Evolutionary conservation across 2,113 vertebrate species (phyloP), one percentile per base, ranked within the genome.

Genomic region (Scolopax mira): DNA sequence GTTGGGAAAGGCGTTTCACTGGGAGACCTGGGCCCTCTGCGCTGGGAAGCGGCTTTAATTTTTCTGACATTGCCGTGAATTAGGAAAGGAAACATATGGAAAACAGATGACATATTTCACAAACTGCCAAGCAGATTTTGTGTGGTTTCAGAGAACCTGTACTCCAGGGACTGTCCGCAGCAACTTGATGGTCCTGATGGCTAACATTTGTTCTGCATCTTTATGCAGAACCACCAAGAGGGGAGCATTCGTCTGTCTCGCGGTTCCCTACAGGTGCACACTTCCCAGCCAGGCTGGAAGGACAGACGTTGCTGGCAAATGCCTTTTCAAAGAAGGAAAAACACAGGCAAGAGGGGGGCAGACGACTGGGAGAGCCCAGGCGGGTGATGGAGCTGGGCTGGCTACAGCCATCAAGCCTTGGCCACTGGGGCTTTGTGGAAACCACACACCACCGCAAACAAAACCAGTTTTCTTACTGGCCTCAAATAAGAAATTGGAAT

Each of bases 111-210:
- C 83, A 61, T 5, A 41, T n/a, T 93, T 89, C 93, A 96, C 91
- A 84, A 96, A 88, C 88, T 71, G 95, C 73, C 96, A 97, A 83
- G 91, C 79, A 90, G 90, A 96, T 96, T 96, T 84, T 78, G 79
- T 5, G 52, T 37, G 83, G 85, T 92, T 95, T 84, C 81, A 90
- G 73, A 89, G 92, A 74, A 79, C 17, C 1, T 1, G 46, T 44
- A 79, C 92, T 69, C 92, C 66, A 89, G 87, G 92, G 86, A 97
- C 27, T 13, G 83, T 90, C 96, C 94, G 60, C 80, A 93, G 77
- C 61, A 69, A 93, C 49, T 27, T 75, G 79, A 95, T 78, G 75
- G 90, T 65, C 95, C 67, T 71, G 83, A 89, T 77, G 90, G 92
- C 85, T 77, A 90, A 87, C 70, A 37, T 79, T 90, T 77, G 86